Percentiles rank a stretch among this genome's conserved stretches.
Conservation (phyloP, 2,797 vertebrate genomes). For the Xiphorhynchus erythropygius region DNA sequence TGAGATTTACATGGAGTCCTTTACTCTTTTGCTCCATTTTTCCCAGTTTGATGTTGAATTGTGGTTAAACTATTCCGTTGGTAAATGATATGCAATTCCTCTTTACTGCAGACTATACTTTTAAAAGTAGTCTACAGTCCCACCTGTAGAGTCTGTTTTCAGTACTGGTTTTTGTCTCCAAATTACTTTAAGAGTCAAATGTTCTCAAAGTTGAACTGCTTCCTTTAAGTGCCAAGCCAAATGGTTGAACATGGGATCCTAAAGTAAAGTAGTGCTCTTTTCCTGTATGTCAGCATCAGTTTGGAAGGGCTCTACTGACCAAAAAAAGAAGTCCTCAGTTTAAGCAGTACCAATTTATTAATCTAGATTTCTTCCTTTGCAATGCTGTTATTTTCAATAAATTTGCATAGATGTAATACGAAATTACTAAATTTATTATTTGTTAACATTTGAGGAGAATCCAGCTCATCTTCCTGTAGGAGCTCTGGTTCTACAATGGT, state of each 20-base stretch:
- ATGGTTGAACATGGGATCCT: not conserved
- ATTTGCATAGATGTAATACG: not conserved
- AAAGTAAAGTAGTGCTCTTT: not conserved
- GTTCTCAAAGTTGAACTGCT: not conserved
- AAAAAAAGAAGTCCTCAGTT: not conserved
- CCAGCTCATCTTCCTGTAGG: not conserved
- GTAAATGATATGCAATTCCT: not conserved
- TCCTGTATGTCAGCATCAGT: no score
- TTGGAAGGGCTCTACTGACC: not conserved
- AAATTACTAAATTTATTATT: not conserved
- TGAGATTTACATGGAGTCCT: not conserved
- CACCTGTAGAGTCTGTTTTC: not conserved
- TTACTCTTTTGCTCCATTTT: not conserved
- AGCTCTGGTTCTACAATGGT: not conserved
- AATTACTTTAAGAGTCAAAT: not conserved
- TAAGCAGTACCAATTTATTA: not conserved
- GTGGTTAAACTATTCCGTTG: not conserved
- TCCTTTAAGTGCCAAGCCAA: not conserved
- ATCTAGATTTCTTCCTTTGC: not conserved
- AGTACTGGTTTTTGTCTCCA: not conserved
- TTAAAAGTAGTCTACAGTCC: not conserved
- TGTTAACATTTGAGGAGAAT: not conserved
- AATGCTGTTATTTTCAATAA: not conserved
- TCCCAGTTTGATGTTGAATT: not conserved
- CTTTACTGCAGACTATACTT: not conserved